Base-by-base conservation (phyloP, 2,797 vertebrate species). In the Sternotherus odoratus region DNA sequence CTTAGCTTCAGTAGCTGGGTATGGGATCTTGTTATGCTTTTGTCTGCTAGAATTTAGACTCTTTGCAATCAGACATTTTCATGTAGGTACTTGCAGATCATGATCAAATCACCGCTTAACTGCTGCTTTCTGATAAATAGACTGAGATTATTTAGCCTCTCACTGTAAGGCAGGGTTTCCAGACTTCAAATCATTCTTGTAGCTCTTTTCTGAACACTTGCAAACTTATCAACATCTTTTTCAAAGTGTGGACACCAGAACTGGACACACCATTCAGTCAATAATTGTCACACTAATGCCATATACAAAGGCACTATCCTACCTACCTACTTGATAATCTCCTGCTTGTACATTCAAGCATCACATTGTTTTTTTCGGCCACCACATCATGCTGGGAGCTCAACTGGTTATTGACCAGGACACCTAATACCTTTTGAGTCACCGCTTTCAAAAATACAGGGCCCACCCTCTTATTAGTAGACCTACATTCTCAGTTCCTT, bases 1-100 rank as follows among this genome's bases (percentile, higher is more conserved):
- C 84, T 50, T 94, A 4, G 15, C 77, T 93, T 94, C 82, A 50
- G 46, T 92, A 48, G 66, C 33, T 24, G 69, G 54, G 56, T 69
- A 39, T 69, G 10, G 60, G 36, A 36, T 39, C 19, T 39, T 36
- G 16, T 36, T n/a, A n/a, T 17, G 16, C 60, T 83, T 78, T 63
- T 93, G 56, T 83, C 78, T 72, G 95, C 33, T 33, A 46, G 79
- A 23, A 28, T 91, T 63, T 81, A 94, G 77, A 82, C 72, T 72
- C 50, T 91, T 66, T 82, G 79, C 72, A 19, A 13, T 13, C 28
- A 81, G 33, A 60, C 80, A 77, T 78, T 36, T 81, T 36, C 26
- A 2, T 51, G 19, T 2, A 77, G n/a, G 7, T 36, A 80, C 82
- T 87, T 66, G 78, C 79, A 84, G 69, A 33, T 28, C 75, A 63